phyloP scores from a whole-genome alignment of 2,113 vertebrate genomes.

The Eurypyga helias region DNA sequence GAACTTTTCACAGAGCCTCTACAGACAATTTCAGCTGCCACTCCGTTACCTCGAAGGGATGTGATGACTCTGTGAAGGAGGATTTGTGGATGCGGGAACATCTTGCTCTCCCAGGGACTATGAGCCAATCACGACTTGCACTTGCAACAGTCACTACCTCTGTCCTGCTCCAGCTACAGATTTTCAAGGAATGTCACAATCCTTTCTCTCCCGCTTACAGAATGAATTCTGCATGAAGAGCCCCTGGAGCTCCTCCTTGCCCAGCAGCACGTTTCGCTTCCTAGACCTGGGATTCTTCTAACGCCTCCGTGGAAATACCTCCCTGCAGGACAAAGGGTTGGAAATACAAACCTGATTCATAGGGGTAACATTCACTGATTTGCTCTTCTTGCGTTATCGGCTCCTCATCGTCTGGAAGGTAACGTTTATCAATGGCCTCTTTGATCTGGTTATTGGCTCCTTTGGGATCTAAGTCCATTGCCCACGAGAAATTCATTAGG shows the following conservation, averaged over 20 bases:
- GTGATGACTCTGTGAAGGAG: neutral
- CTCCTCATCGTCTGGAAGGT: constrained; percentile 96
- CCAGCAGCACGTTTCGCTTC: fast-evolving
- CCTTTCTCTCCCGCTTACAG: neutral
- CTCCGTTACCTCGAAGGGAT: neutral
- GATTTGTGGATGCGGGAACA: neutral
- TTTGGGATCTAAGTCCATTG: constrained; percentile 99
- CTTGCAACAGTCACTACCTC: neutral
- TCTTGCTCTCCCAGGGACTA: neutral
- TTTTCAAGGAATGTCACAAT: neutral
- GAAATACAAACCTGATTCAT: constrained; percentile 73
- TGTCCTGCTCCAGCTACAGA: neutral
- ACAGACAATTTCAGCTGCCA: neutral
- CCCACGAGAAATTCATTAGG: constrained; percentile 99
- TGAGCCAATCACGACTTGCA: neutral
- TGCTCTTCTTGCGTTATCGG: constrained; percentile 87
- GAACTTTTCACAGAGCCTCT: neutral
- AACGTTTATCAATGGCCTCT: constrained; percentile 98
- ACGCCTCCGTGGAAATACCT: neutral
- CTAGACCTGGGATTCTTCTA: neutral
- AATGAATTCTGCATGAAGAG: neutral
- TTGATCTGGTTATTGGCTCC: constrained; percentile 99
- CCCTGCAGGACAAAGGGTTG: neutral
- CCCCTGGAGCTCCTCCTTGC: neutral
- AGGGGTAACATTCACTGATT: constrained; percentile 79